A percentile compares a stretch with the other conserved stretches of the same genome.
Conservation (phyloP, 1,140 invertebrate genomes). For the Mactra quadrangularis region DNA sequence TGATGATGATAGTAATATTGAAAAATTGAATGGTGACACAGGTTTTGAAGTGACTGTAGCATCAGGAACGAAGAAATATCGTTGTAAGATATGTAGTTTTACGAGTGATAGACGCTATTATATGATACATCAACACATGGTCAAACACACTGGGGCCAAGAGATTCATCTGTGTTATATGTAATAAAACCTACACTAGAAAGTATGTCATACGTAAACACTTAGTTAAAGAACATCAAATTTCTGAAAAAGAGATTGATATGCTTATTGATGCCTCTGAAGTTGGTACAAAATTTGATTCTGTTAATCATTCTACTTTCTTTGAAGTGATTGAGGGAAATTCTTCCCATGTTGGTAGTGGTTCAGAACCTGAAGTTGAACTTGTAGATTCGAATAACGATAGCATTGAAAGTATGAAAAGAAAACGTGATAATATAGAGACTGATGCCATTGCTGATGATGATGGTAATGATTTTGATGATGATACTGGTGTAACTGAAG, state of each 20-base stretch:
- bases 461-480: no score
- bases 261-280: constrained; percentile 33
- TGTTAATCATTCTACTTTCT: background rate
- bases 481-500: no score
- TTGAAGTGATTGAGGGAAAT: background rate
- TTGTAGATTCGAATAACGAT: no score
- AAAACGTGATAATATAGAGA: no score
- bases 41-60: background rate
- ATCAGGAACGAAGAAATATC: background rate
- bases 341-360: background rate
- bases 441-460: no score
- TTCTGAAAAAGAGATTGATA: background rate
- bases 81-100: constrained; percentile 40
- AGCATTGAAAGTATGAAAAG: no score
- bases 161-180: constrained; percentile 35
- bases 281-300: background rate
- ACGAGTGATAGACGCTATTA: constrained; percentile 33
- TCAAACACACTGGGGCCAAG: constrained; percentile 36
- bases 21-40: no score
- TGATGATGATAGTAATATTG: background rate
- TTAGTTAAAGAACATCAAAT: constrained; percentile 36
- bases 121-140: constrained; percentile 30
- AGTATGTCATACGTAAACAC: constrained; percentile 20
- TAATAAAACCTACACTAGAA: constrained; percentile 28
- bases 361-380: no score